Conservation (phyloP, 1,140 invertebrate genomes). For the Drosophila nigromelanica region DNA sequence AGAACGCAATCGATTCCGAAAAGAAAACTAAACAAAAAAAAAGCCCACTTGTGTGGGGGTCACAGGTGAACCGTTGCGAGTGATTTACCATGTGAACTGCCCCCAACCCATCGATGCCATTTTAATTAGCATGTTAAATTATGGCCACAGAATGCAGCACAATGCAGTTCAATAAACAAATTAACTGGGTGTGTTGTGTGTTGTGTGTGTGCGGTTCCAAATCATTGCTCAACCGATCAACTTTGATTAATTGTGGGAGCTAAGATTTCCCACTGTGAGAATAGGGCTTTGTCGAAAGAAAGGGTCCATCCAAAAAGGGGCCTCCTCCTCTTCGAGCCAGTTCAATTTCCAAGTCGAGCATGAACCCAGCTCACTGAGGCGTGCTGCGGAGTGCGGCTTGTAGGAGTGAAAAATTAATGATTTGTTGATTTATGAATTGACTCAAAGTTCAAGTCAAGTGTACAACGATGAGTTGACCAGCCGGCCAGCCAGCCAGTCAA, state of each 20-base stretch:
- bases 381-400: conserved; percentile 41
- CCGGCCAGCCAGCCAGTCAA: neutral
- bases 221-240: conserved; percentile 51
- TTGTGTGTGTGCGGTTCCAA: conserved; percentile 48
- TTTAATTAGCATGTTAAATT: conserved; percentile 74
- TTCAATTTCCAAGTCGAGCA: conserved; percentile 28
- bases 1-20: neutral
- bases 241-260: conserved; percentile 82
- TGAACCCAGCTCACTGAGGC: conserved; percentile 13
- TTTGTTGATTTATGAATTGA: conserved; percentile 83
- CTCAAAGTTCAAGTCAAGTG: conserved; percentile 79
- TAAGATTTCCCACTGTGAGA: conserved; percentile 71
- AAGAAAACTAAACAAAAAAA: neutral
- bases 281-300: conserved; percentile 9
- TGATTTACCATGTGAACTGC: conserved; percentile 47
- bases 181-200: conserved; percentile 62
- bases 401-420: conserved; percentile 81
- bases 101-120: conserved; percentile 24
- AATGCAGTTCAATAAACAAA: conserved; percentile 75
- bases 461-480: conserved; percentile 49
- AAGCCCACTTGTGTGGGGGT: conserved; percentile 50
- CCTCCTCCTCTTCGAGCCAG: neutral
- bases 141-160: conserved; percentile 47
- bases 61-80: conserved; percentile 44
- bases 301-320: neutral